Percentiles rank a stretch among this genome's conserved stretches.
These are phyloP conservation scores for Netelia fuscicornis DNA, from an alignment of 2,888 invertebrate species.

Conservation along the genomic window DNA sequence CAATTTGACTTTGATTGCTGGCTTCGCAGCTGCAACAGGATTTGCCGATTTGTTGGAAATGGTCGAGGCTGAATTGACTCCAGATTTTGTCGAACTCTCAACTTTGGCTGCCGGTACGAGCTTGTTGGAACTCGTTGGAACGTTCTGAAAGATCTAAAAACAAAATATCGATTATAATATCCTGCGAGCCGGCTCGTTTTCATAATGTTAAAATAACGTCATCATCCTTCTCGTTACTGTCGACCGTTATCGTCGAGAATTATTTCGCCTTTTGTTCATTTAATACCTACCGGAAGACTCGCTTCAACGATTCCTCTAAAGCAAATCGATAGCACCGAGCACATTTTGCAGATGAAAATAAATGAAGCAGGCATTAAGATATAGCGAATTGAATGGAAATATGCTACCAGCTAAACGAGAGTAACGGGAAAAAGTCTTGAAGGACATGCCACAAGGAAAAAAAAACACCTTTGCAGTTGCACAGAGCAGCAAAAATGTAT, in stretches of 20 bases:
- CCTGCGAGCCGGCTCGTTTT: neutral
- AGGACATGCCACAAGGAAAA: constrained; percentile 47
- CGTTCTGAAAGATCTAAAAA: constrained; percentile 68
- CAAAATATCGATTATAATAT: constrained; percentile 5
- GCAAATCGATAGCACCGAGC: constrained; percentile 20
- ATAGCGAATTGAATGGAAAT: neutral
- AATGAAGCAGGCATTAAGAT: constrained; percentile 18
- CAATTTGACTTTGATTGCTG: constrained; percentile 77
- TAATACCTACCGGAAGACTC: constrained; percentile 56
- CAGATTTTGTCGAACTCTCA: constrained; percentile 71
- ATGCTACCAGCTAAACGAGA: constrained; percentile 8
- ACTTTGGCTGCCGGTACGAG: constrained; percentile 53
- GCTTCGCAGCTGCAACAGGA: constrained; percentile 50
- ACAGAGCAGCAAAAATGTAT: neutral
- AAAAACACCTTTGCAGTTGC: constrained; percentile 7
- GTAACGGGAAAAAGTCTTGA: constrained; percentile 9
- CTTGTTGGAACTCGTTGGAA: constrained; percentile 68
- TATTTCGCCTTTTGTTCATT: neutral
- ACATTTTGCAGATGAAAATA: constrained; percentile 18
- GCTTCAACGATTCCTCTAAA: constrained; percentile 51
- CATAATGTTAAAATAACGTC: neutral
- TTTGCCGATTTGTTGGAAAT: constrained; percentile 68
- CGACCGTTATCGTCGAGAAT: neutral
- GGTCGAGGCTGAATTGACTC: constrained; percentile 68
- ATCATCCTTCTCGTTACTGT: too few species aligned